Percentiles rank a stretch among this genome's conserved stretches.
These are phyloP conservation scores for Calyptommatus sinebrachiatus DNA, from an alignment of 2,113 vertebrate genomes.

Conservation along the genomic window DNA sequence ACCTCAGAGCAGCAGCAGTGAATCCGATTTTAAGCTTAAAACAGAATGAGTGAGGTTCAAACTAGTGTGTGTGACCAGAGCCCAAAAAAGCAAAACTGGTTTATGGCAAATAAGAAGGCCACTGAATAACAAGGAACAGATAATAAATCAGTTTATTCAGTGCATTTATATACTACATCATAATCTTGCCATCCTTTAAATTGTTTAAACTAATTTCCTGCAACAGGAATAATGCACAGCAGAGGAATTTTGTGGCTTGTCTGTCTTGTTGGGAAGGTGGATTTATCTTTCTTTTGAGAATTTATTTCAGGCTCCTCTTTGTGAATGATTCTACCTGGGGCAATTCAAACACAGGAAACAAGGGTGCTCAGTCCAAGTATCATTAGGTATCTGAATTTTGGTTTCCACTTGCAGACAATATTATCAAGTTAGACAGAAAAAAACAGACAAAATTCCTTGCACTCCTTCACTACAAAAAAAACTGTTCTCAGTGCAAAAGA, in stretches of 20 bases:
- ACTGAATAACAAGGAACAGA: background rate
- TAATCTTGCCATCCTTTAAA: background rate
- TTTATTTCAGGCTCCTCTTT: background rate
- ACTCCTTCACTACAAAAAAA: no score
- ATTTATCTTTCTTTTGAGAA: background rate
- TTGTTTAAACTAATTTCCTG: background rate
- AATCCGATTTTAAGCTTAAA: no score
- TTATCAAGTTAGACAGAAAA: background rate
- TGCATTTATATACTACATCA: background rate
- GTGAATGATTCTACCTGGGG: background rate
- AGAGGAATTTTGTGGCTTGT: background rate
- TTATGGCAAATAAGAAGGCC: background rate
- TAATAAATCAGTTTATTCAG: background rate
- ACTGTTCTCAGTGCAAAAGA: background rate
- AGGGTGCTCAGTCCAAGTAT: background rate
- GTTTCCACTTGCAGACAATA: background rate
- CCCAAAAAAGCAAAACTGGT: background rate
- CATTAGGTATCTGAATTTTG: background rate
- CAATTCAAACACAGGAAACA: background rate
- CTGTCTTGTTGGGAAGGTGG: background rate
- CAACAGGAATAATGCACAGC: background rate
- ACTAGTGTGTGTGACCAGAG: no score
- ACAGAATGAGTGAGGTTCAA: no score
- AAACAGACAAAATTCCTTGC: background rate
- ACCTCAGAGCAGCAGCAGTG: no score